Percentiles rank a stretch among this genome's conserved stretches.
Conservation (phyloP, 37 sponge, comb jelly and placozoan species). For the Eunapius fragilis region DNA sequence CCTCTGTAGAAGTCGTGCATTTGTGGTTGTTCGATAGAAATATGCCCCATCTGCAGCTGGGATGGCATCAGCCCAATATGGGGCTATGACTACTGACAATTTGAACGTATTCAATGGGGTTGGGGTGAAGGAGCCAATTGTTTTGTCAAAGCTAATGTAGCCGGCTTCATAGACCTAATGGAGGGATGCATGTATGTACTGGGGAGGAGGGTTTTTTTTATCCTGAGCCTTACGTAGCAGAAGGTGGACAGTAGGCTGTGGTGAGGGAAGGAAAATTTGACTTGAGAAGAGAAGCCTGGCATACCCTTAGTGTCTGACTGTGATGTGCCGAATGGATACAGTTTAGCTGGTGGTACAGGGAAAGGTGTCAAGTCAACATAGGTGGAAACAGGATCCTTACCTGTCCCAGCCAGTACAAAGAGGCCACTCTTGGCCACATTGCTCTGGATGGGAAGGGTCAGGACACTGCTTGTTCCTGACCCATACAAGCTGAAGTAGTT, state of each 20-base stretch:
- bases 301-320: background rate
- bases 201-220: too few species aligned
- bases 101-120: slow-evolving; percentile 5
- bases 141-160: slow-evolving; percentile 2
- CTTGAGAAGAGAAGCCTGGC: background rate
- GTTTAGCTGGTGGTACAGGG: background rate
- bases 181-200: too few species aligned
- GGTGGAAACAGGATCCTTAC: background rate
- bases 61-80: slow-evolving; percentile 6
- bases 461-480: slow-evolving; percentile 4
- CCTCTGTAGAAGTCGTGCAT: background rate
- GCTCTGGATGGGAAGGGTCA: background rate
- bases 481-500: slow-evolving; percentile 2
- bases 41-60: background rate
- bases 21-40: slow-evolving; percentile 22
- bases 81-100: slow-evolving; percentile 10
- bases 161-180: slow-evolving; percentile 22
- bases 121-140: background rate
- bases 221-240: background rate
- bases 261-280: background rate
- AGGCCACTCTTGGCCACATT: slow-evolving; percentile 15
- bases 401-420: background rate
- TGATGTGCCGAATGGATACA: background rate
- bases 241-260: background rate
- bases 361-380: background rate